phyloP scores from a whole-genome alignment of 2,888 invertebrate genomes.

The Timandra comae region DNA sequence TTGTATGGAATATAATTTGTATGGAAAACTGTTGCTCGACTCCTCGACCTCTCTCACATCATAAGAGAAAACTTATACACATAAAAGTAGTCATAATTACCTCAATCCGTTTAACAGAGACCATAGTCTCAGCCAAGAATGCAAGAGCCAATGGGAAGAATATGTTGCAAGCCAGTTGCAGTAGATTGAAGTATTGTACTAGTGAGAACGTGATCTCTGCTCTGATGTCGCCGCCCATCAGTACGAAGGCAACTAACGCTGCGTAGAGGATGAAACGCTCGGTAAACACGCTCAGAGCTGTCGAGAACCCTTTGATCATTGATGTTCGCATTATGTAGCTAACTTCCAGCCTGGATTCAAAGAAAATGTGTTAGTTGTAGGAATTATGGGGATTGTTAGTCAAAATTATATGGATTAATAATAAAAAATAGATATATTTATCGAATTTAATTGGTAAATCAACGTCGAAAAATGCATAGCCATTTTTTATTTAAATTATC shows the following conservation, averaged over 20 bases:
- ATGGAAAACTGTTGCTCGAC: too few species aligned
- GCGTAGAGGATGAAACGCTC: constrained; percentile 89
- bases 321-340: constrained; percentile 79
- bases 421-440: too few species aligned
- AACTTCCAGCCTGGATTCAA: constrained; percentile 79
- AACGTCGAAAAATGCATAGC: too few species aligned
- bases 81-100: constrained; percentile 37
- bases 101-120: constrained; percentile 80
- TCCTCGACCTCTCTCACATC: too few species aligned
- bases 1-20: too few species aligned
- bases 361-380: too few species aligned
- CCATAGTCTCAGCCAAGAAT: constrained; percentile 78
- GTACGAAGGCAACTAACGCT: constrained; percentile 85
- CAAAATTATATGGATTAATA: too few species aligned
- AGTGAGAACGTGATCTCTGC: constrained; percentile 84
- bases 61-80: too few species aligned
- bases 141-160: constrained; percentile 79
- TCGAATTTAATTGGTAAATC: too few species aligned
- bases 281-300: constrained; percentile 85
- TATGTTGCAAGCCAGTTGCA: constrained; percentile 81
- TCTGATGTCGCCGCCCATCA: constrained; percentile 78
- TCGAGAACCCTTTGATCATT: constrained; percentile 80
- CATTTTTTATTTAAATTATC: too few species aligned
- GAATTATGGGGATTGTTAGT: too few species aligned
- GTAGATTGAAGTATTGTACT: constrained; percentile 85